Base-by-base conservation (phyloP, 2,113 vertebrate genomes). In the Catagonus wagneri region DNA sequence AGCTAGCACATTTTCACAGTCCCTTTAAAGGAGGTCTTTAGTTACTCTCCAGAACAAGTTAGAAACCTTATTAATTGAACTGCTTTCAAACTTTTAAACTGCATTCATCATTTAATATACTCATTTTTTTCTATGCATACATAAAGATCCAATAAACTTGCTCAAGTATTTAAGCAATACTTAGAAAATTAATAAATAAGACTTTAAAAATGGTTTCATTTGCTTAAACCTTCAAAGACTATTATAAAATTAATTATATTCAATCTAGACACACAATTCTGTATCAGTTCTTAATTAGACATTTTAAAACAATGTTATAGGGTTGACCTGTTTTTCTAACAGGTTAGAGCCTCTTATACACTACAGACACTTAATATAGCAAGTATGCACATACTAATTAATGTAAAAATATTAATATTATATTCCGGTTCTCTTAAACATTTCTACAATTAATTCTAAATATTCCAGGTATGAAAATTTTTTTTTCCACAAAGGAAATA, bases 1-100 rank as follows among this genome's bases (percentile, higher is more conserved):
- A 93, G 66, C 81, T 81, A 93, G 68, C 29, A 93, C 69, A 39
- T 65, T 63, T 83, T 95, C n/a, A 94, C 50, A 89, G 19, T 81
- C 22, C 78, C 17, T 93, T 96, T 86, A 74, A 89, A 96, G 39
- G 22, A 79, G 13, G 12, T 20, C 61, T 69, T 96, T 90, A 78
- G 69, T 96, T 90, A 90, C 69, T 76, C 44, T 69, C 75, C 85
- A 34, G 16, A 96, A 79, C 1, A 3, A 92, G 44, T 86, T 74
- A 92, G 60, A 92, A 95, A 78, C 68, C 9, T 79, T 87, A 15
- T 91, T 95, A 96, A 93, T 80, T 88, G 94, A 96, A 87, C n/a
- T 96, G 29, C 4, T 92, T 92, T 92, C 93, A 93, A 93, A 84
- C 13, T 93, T 93, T 63, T 85, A 63, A 97, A 39, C 52, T 93